A percentile compares a stretch with the other conserved stretches of the same genome.
Conservation (phyloP, 1,140 invertebrate species). For the Subanguina moxae region DNA sequence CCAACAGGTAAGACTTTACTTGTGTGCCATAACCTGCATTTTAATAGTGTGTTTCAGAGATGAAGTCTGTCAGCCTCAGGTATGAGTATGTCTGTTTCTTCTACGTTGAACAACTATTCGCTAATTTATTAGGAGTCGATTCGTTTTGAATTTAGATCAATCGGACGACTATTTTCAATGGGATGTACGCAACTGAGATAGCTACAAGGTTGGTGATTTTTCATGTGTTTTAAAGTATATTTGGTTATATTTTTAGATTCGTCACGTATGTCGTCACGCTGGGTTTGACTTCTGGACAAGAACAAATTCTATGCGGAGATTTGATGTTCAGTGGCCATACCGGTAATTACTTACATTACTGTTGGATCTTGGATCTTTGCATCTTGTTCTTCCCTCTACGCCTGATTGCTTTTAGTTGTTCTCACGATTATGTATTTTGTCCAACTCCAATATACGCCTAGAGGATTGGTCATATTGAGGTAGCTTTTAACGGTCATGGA, state of each 20-base stretch:
- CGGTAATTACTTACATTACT: neutral
- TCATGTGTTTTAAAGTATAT: neutral
- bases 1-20: slow-evolving; percentile 39
- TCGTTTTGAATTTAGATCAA: slow-evolving; percentile 32
- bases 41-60: slow-evolving; percentile 20
- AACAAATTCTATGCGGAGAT: slow-evolving; percentile 58
- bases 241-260: slow-evolving; percentile 11
- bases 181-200: slow-evolving; percentile 51
- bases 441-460: slow-evolving; percentile 57
- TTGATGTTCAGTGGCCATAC: slow-evolving; percentile 58
- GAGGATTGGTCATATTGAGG: slow-evolving; percentile 46
- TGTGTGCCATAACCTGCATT: neutral
- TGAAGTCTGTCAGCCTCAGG: slow-evolving; percentile 55
- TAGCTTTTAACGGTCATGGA: no score
- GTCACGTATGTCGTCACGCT: slow-evolving; percentile 58
- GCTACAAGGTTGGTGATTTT: slow-evolving; percentile 39
- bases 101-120: neutral
- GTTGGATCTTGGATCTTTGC: neutral
- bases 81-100: neutral
- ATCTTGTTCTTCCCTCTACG: neutral
- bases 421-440: slow-evolving; percentile 59
- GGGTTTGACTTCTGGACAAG: slow-evolving; percentile 57
- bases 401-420: slow-evolving; percentile 38
- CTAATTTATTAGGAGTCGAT: neutral
- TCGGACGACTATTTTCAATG: slow-evolving; percentile 33